These are phyloP conservation scores for Enteromius treurensis DNA, from an alignment of 2,797 vertebrate species.

Conservation along the genomic window DNA sequence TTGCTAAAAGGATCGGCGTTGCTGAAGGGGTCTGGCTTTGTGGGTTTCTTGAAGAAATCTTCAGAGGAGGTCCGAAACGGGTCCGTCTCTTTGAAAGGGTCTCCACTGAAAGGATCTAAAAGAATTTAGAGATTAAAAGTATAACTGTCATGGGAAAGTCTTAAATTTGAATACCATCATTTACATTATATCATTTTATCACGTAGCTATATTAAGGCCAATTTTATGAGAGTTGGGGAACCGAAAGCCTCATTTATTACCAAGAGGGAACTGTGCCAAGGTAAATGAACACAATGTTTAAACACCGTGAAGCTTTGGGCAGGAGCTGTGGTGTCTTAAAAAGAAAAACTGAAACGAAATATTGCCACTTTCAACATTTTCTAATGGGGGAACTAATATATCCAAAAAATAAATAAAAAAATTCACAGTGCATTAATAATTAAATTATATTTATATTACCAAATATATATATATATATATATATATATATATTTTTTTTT, in stretches of 20 bases:
- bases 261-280: constrained; percentile 64
- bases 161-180: constrained; percentile 27
- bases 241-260: constrained; percentile 66
- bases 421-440: neutral
- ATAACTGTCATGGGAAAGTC: neutral
- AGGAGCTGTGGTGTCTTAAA: neutral
- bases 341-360: neutral
- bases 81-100: constrained; percentile 83
- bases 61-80: constrained; percentile 83
- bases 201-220: constrained; percentile 28
- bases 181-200: constrained; percentile 38
- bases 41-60: constrained; percentile 92
- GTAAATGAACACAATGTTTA: constrained; percentile 46
- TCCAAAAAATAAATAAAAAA: neutral
- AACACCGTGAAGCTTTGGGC: constrained; percentile 36
- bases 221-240: constrained; percentile 63
- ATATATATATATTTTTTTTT: too few species aligned
- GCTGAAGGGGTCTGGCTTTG: constrained; percentile 89
- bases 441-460: neutral
- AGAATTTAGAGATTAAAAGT: neutral
- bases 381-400: neutral
- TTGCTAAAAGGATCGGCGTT: constrained; percentile 88
- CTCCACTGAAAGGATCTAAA: constrained; percentile 86
- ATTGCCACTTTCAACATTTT: neutral
- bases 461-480: neutral